Evolutionary conservation across 2,113 vertebrate species (phyloP), one percentile per base, ranked within the genome.

Genomic region (Paraplagusia blochii): DNA sequence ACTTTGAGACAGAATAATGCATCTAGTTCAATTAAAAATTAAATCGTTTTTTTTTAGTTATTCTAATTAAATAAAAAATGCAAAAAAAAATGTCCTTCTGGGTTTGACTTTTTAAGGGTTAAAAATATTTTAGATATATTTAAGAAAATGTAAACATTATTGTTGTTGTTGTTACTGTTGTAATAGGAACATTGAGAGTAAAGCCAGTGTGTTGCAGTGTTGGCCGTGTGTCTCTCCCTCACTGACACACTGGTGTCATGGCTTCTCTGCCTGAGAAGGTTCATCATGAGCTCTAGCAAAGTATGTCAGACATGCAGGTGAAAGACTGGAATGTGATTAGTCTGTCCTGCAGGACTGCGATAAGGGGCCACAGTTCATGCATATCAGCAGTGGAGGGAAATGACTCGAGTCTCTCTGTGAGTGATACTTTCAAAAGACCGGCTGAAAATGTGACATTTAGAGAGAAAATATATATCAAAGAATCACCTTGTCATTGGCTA

Each of bases 271-370:
- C 78, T 77, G 78, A 75, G 73, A 84, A 73, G 78, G 71, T 85
- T 84, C 85, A 86, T 85, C 79, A 82, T 69, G 76, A 86, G 85
- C 79, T 82, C 73, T 80, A 83, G 79, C 84, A 78, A 83, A 85
- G 88, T 80, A 88, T 85, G 83, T 85, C 80, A 84, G 82, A 81
- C 79, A 82, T 85, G 88, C 86, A 88, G 85, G 87, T 89, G 87
- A 88, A 82, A 83, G 76, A 85, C 81, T 85, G 83, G 77, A 84
- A 84, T 83, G 85, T 86, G 89, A 91, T 90, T 88, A 88, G 85
- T 72, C 85, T 70, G 83, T 88, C 89, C 90, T 91, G 90, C 88
- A 73, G 81, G 73, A 75, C 69, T 71, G 84, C 76, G 90, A 91
- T 91, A 91, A 90, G 85, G 76, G 83, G 64, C 85, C 83, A 70